A percentile compares a stretch with the other conserved stretches of the same genome.
These are phyloP conservation scores for Syndactyla subalaris DNA, from an alignment of 2,797 vertebrate species.

Conservation along the genomic window DNA sequence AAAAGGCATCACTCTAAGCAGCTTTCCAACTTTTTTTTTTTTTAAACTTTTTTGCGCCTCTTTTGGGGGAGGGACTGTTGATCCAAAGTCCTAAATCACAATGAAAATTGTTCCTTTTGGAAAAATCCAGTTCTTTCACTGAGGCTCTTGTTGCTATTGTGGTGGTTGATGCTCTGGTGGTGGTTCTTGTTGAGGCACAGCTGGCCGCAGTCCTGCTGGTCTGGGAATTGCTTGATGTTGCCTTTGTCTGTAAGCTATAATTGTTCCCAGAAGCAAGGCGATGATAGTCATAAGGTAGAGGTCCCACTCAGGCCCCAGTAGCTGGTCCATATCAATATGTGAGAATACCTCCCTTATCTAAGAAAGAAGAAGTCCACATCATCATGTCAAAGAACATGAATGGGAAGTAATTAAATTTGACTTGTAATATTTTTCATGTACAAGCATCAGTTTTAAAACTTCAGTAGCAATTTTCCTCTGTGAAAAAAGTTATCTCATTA, in stretches of 20 bases:
- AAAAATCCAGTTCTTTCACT: slow-evolving; percentile 61
- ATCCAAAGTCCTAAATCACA: slow-evolving; percentile 63
- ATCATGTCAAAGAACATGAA: neutral
- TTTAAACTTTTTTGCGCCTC: slow-evolving; percentile 60
- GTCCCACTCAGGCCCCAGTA: slow-evolving; percentile 98
- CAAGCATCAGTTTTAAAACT: neutral
- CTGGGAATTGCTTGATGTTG: slow-evolving; percentile 91
- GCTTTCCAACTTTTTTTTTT: slow-evolving; percentile 66
- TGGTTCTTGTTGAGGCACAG: slow-evolving; percentile 74
- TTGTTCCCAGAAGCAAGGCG: slow-evolving; percentile 92
- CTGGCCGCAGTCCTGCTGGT: slow-evolving; percentile 73
- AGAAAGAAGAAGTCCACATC: slow-evolving; percentile 24
- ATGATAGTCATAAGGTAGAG: slow-evolving; percentile 99
- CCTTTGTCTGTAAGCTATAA: slow-evolving; percentile 95
- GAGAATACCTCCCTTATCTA: slow-evolving; percentile 88
- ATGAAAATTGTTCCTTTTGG: slow-evolving; percentile 58
- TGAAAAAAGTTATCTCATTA: neutral
- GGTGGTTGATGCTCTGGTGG: slow-evolving; percentile 73
- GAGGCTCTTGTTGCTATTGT: slow-evolving; percentile 68
- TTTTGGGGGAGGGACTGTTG: slow-evolving; percentile 56
- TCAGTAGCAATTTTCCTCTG: neutral
- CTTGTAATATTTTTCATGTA: neutral
- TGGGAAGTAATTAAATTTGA: neutral
- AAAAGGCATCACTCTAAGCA: slow-evolving; percentile 80
- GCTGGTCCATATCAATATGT: slow-evolving; percentile 94